These are phyloP conservation scores for Onychomys arenicola DNA, from an alignment of 2,797 vertebrate species.

Conservation along the genomic window DNA sequence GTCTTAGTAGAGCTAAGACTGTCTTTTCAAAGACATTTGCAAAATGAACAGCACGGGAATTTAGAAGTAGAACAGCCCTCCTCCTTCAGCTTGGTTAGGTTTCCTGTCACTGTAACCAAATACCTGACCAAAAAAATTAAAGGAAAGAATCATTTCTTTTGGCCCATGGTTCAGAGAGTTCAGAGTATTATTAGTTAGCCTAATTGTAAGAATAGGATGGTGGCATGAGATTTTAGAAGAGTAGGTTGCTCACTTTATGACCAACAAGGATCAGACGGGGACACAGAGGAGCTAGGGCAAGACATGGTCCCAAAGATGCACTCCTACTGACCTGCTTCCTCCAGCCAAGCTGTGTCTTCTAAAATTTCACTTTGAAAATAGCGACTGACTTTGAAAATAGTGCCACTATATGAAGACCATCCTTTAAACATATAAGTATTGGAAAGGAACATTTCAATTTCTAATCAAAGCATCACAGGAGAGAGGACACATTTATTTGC, in stretches of 20 bases:
- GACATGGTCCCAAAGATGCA: neutral
- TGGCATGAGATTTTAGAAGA: neutral
- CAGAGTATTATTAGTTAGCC: neutral
- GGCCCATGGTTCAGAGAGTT: too few species aligned
- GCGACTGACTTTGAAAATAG: neutral
- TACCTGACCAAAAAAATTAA: neutral
- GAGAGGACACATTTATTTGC: neutral
- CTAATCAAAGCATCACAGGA: neutral
- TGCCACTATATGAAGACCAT: neutral
- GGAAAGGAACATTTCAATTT: neutral
- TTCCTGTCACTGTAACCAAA: neutral
- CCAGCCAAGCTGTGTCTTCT: too few species aligned
- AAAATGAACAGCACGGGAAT: neutral
- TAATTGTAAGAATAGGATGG: too few species aligned
- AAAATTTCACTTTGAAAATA: neutral
- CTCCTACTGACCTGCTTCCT: neutral
- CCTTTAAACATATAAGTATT: neutral
- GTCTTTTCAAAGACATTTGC: constrained; percentile 2
- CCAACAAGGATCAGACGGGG: neutral
- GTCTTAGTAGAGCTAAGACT: neutral
- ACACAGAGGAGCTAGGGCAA: neutral
- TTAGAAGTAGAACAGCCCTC: neutral
- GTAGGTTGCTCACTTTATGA: too few species aligned
- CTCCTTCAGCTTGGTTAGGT: neutral
- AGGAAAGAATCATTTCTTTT: neutral